Percentiles rank a stretch among this genome's conserved stretches.
Evolutionary conservation across 2,113 vertebrate genomes (phyloP).

Genomic region (Pithys albifrons): DNA sequence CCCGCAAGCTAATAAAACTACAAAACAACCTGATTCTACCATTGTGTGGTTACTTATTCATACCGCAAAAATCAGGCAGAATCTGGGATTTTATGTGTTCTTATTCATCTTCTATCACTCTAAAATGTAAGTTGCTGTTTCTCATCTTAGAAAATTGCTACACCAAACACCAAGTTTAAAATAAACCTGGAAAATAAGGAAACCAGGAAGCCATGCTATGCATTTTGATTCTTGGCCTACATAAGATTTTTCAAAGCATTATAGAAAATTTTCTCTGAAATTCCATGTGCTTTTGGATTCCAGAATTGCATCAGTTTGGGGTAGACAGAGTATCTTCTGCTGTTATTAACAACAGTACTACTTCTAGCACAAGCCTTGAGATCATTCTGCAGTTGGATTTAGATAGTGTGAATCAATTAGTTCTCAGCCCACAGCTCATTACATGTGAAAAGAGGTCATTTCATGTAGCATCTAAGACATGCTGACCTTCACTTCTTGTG

Average conservation of each 20-base stretch:
- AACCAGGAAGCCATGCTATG: background rate
- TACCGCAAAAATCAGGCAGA: background rate
- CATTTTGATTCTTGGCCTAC: background rate
- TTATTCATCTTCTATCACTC: background rate
- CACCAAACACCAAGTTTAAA: background rate
- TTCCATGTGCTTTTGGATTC: background rate
- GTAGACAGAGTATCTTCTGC: fast-evolving
- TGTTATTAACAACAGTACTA: background rate
- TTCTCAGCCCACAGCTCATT: background rate
- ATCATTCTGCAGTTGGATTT: background rate
- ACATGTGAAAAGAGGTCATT: background rate
- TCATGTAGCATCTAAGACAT: background rate
- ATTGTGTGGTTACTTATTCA: background rate
- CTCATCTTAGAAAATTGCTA: background rate
- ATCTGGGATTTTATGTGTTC: background rate
- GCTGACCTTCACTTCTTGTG: background rate
- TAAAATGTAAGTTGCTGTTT: background rate
- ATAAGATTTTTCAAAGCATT: background rate
- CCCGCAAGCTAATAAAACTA: background rate
- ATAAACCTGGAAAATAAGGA: background rate
- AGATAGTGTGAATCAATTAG: background rate
- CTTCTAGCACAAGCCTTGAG: background rate
- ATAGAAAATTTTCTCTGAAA: background rate
- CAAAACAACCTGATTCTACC: background rate
- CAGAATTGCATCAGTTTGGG: background rate